A percentile compares a stretch with the other conserved stretches of the same genome.
These are phyloP conservation scores for Diglossa brunneiventris DNA, from an alignment of 2,113 vertebrate genomes.

Conservation along the genomic window DNA sequence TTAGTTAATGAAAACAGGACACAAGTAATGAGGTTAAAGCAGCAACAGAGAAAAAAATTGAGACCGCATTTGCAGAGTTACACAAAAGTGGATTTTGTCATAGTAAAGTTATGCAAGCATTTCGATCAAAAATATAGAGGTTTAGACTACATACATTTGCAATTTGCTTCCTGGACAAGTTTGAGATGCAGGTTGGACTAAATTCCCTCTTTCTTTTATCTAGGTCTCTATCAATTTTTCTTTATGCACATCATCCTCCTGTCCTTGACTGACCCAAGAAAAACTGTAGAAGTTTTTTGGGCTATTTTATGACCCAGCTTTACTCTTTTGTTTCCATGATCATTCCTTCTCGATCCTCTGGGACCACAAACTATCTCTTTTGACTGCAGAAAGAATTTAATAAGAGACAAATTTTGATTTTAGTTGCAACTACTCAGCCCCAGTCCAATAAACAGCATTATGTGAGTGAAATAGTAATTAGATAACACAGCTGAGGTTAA, in stretches of 20 bases:
- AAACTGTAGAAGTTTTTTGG: neutral
- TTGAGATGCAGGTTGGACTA: neutral
- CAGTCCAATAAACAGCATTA: neutral
- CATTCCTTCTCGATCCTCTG: neutral
- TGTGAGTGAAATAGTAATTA: neutral
- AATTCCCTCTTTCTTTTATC: neutral
- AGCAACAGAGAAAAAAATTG: neutral
- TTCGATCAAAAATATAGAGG: neutral
- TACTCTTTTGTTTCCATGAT: slow-evolving; percentile 18
- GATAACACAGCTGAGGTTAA: neutral
- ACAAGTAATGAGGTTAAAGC: neutral
- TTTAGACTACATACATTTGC: neutral
- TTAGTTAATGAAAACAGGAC: neutral
- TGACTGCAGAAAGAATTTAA: neutral
- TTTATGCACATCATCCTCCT: neutral
- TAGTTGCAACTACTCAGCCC: neutral
- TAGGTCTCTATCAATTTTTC: neutral
- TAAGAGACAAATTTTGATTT: slow-evolving; percentile 18
- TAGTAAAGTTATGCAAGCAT: neutral
- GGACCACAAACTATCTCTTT: neutral
- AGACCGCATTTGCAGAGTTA: neutral
- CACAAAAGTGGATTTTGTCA: neutral
- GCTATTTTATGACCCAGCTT: slow-evolving; percentile 5
- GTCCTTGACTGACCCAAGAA: neutral
- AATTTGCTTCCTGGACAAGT: neutral